A percentile compares a stretch with the other conserved stretches of the same genome.
Conservation (phyloP, 2,888 invertebrate species). For the Carterocephalus palaemon region DNA sequence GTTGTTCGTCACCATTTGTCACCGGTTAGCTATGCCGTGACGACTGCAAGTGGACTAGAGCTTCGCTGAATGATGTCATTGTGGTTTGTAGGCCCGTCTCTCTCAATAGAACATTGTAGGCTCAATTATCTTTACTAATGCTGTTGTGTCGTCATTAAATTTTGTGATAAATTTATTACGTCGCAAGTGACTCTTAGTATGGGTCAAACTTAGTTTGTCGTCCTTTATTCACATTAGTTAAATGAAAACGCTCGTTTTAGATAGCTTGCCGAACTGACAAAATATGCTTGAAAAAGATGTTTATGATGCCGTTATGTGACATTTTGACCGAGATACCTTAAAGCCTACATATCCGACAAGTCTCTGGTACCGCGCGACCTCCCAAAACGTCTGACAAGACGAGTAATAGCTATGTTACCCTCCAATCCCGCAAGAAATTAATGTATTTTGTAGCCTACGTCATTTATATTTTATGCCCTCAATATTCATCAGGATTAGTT, state of each 20-base stretch:
- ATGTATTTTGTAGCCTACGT: constrained; percentile 52
- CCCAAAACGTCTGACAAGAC: constrained; percentile 10
- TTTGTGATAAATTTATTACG: constrained; percentile 24
- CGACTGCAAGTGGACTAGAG: constrained; percentile 42
- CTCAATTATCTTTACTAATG: constrained; percentile 16
- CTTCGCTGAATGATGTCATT: constrained; percentile 55
- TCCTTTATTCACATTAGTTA: neutral
- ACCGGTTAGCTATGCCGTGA: constrained; percentile 54
- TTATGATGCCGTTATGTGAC: constrained; percentile 31
- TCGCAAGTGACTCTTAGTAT: too few species aligned
- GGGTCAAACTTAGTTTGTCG: too few species aligned
- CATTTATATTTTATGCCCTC: constrained; percentile 52
- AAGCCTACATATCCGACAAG: constrained; percentile 26
- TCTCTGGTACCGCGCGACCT: constrained; percentile 8
- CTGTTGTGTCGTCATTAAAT: constrained; percentile 29
- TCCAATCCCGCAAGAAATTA: constrained; percentile 42
- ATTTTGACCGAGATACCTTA: constrained; percentile 36
- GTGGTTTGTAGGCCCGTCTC: constrained; percentile 38
- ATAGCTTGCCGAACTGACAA: constrained; percentile 2
- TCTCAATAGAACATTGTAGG: neutral
- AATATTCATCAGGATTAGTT: too few species aligned
- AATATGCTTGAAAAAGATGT: constrained; percentile 10
- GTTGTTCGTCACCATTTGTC: constrained; percentile 41
- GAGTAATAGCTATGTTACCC: constrained; percentile 23
- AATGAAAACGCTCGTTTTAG: neutral